Percentiles rank a stretch among this genome's conserved stretches.
Evolutionary conservation across 2,888 invertebrate genomes (phyloP).

Genomic region (Agrotis exclamationis): DNA sequence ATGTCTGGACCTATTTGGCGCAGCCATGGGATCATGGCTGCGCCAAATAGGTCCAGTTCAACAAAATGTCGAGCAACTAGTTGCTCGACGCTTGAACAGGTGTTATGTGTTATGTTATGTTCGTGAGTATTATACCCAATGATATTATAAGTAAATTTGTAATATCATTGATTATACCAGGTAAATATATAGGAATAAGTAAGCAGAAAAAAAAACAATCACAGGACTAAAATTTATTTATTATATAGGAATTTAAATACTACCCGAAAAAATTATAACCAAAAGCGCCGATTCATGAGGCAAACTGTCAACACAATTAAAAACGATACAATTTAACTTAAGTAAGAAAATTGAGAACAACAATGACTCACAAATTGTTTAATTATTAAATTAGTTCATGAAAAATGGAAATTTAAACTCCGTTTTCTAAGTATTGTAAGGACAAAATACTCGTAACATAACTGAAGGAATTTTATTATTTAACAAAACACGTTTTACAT

Average conservation of each 20-base stretch:
- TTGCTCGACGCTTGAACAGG: too few relatives aligned
- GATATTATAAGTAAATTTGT: too few relatives aligned
- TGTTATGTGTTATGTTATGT: too few relatives aligned
- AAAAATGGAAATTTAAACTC: not conserved
- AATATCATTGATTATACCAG: too few relatives aligned
- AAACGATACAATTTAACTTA: not conserved
- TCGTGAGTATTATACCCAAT: not conserved
- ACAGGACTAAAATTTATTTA: constrained; percentile 10
- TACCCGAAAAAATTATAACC: not conserved
- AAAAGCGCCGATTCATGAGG: not conserved
- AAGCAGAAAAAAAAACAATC: constrained; percentile 10
- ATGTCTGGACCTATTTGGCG: too few relatives aligned
- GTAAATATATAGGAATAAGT: constrained; percentile 1
- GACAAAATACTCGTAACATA: not conserved
- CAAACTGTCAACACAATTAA: not conserved
- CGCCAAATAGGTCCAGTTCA: too few relatives aligned
- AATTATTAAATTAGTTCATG: not conserved
- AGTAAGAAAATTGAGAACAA: not conserved
- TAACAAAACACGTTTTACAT: too few relatives aligned
- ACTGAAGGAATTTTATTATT: not conserved
- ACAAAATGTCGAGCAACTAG: too few relatives aligned
- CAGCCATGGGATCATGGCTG: too few relatives aligned
- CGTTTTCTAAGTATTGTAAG: not conserved
- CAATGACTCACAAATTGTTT: not conserved
- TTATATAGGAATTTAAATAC: not conserved